These are phyloP conservation scores for Augiades crinisus DNA, from an alignment of 2,888 invertebrate genomes.

Conservation along the genomic window DNA sequence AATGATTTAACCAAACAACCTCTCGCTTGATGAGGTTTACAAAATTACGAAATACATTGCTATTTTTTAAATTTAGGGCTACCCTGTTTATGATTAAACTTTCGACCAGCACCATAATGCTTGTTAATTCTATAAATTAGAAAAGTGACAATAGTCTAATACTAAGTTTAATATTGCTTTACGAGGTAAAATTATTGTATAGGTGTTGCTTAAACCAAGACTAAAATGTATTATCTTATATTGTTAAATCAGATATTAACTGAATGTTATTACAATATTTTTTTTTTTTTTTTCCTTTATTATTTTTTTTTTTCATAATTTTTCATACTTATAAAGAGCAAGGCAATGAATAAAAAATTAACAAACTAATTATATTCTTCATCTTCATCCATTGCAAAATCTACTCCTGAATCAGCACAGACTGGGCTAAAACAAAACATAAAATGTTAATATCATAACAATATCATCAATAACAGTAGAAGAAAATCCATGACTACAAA, in stretches of 20 bases:
- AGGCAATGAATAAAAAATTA: not conserved
- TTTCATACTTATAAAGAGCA: not conserved
- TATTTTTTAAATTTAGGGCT: not conserved
- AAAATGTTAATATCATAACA: no score
- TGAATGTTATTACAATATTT: not conserved
- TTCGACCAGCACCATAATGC: constrained; percentile 3
- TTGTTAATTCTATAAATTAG: not conserved
- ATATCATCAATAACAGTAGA: not conserved
- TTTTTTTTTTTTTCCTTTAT: not conserved
- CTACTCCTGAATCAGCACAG: constrained; percentile 90
- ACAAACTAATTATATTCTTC: constrained; percentile 76
- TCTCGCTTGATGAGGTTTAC: not conserved
- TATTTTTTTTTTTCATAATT: not conserved
- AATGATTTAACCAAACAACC: no score
- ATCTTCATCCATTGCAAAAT: constrained; percentile 94
- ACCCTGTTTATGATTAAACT: constrained; percentile 4
- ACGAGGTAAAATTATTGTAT: not conserved
- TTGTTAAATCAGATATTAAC: not conserved
- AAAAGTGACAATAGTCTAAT: not conserved
- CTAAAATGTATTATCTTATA: not conserved
- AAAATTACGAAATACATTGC: not conserved
- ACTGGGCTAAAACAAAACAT: constrained; percentile 84
- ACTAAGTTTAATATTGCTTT: constrained; percentile 8
- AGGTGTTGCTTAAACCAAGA: not conserved
- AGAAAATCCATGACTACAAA: not conserved